Evolutionary conservation across 1,140 invertebrate genomes (phyloP), one percentile per base, ranked within the genome.

Genomic region (Drosophila ogumai): DNA sequence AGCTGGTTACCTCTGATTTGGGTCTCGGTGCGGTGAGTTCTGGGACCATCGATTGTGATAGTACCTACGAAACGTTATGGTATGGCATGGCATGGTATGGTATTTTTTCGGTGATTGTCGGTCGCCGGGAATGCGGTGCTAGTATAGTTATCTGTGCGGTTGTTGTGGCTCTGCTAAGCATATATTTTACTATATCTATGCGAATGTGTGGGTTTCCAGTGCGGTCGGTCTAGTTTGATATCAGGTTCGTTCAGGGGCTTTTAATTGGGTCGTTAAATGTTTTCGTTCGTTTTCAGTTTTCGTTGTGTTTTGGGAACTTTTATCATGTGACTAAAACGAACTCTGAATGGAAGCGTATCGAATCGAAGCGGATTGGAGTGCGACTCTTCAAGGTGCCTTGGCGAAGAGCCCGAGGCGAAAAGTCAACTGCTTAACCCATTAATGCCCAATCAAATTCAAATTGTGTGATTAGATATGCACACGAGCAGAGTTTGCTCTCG

Each of bases 251-350:
- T 79, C 59, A 55, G 81, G 63, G 81, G 79, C 74, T 90, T 88
- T 88, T 88, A 88, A 88, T 88, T 88, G 85, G 85, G 85, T 88
- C 85, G 85, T 88, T 88, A 88, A 88, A 88, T 81, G 81, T 75
- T 81, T 73, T 69, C 65, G 60, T 32, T 75, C 71, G n/a, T 54
- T 54, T 65, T 58, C 38, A 44, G 28, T 52, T 54, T 75, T 59
- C 52, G 40, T 72, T 46, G 41, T 43, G 44, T 58, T 68, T 57
- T 66, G 50, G 61, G 36, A 38, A 15, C 13, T 17, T 43, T 43
- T 43, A 60, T 79, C 76, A 79, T 79, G 66, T 79, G 76, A 79
- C 75, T 69, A 50, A 50, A 54, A 43, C 63, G 61, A 69, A 69
- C 47, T 67, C 66, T 69, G 66, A 69, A 67, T 69, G 61, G 47